Percentiles rank a stretch among this genome's conserved stretches.
Conservation (phyloP, 2,113 vertebrate species). For the Ginglymostoma cirratum region DNA sequence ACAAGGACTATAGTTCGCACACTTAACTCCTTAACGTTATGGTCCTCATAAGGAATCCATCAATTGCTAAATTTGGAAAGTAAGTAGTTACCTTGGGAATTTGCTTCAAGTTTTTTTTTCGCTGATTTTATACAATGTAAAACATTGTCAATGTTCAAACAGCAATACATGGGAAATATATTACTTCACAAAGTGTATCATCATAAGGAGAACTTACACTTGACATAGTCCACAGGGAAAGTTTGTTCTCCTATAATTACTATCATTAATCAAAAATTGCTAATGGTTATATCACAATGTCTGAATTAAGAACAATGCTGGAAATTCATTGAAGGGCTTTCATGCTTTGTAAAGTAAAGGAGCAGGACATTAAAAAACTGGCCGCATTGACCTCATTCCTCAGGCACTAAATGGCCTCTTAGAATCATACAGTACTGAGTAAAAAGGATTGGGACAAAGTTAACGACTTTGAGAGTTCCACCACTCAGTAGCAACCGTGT, state of each 20-base stretch:
- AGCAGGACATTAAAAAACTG: neutral
- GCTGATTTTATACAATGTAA: constrained; percentile 24
- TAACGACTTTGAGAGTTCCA: too few species aligned
- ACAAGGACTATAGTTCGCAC: neutral
- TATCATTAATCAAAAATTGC: constrained; percentile 14
- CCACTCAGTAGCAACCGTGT: too few species aligned
- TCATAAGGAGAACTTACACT: neutral
- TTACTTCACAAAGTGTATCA: neutral
- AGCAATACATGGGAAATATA: neutral
- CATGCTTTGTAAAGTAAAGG: neutral
- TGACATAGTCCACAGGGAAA: neutral
- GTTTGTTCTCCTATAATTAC: neutral
- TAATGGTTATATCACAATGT: neutral
- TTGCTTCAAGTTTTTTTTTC: neutral
- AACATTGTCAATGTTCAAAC: constrained; percentile 11
- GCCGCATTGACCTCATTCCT: neutral
- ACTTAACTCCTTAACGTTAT: constrained; percentile 30
- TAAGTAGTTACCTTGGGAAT: constrained; percentile 25
- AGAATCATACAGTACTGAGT: too few species aligned
- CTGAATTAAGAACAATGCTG: neutral
- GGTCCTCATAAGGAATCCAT: constrained; percentile 27
- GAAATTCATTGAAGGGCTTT: neutral
- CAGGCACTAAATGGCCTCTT: neutral
- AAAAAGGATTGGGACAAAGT: too few species aligned
- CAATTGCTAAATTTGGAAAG: constrained; percentile 30